phyloP scores from a whole-genome alignment of 2,797 vertebrate species.

The Siniperca undulata region DNA sequence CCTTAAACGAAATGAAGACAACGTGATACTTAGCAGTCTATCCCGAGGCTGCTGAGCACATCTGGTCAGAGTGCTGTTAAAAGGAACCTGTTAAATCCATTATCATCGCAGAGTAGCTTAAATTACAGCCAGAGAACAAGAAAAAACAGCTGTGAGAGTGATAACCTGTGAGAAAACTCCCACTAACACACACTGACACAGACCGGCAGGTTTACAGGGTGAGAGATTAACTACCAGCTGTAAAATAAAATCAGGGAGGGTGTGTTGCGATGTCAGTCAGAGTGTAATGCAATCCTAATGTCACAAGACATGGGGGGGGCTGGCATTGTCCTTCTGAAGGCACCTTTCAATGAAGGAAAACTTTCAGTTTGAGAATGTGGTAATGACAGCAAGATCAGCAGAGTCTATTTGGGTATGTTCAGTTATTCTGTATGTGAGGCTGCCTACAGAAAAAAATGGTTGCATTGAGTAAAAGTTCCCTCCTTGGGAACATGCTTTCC shows the following conservation, averaged over 20 bases:
- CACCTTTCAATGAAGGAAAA: constrained; percentile 24
- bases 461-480: constrained; percentile 42
- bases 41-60: constrained; percentile 70
- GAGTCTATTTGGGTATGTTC: constrained; percentile 15
- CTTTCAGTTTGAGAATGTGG: constrained; percentile 5
- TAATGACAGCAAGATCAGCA: constrained; percentile 3
- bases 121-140: constrained; percentile 72
- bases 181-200: constrained; percentile 53
- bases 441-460: constrained; percentile 26
- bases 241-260: constrained; percentile 73
- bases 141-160: constrained; percentile 73
- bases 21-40: constrained; percentile 48
- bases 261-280: constrained; percentile 62
- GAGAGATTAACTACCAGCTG: constrained; percentile 78
- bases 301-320: constrained; percentile 56
- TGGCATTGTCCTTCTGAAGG: constrained; percentile 41
- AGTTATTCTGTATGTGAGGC: constrained; percentile 31
- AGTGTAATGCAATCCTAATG: constrained; percentile 69
- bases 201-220: constrained; percentile 75
- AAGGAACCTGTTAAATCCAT: constrained; percentile 77
- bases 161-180: constrained; percentile 80
- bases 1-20: constrained; percentile 68
- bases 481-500: constrained; percentile 66
- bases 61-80: constrained; percentile 72
- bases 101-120: constrained; percentile 70